A percentile compares a stretch with the other conserved stretches of the same genome.
Evolutionary conservation across 2,888 invertebrate species (phyloP).

Genomic region (Andrena minutula): DNA sequence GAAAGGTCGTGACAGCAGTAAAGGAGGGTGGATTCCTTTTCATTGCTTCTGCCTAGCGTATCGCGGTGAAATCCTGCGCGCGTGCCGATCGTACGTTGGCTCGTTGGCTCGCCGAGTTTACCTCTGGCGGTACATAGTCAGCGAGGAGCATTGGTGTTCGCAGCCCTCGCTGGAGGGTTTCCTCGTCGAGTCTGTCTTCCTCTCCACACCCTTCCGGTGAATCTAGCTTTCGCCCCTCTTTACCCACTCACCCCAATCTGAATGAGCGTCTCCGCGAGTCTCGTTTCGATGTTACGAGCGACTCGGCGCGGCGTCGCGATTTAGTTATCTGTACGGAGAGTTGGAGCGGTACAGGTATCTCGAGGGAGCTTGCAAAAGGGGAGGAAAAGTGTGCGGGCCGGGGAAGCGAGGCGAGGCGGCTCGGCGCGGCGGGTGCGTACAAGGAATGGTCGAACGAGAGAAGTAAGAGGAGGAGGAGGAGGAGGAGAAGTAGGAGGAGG

Average conservation of each 20-base stretch:
- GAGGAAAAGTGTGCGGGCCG: not conserved
- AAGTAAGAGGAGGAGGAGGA: not conserved
- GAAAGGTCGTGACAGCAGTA: not conserved
- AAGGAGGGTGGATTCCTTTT: not conserved
- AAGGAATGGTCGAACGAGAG: slow-evolving; percentile 28
- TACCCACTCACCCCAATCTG: slow-evolving; percentile 34
- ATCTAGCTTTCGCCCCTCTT: slow-evolving; percentile 29
- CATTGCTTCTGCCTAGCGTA: not conserved
- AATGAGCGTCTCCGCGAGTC: slow-evolving; percentile 23
- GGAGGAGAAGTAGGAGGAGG: slow-evolving; percentile 23
- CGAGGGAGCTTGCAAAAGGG: slow-evolving; percentile 19
- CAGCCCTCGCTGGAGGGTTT: not conserved
- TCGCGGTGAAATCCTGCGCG: not conserved
- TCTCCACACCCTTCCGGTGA: slow-evolving; percentile 38
- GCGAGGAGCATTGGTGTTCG: slow-evolving; percentile 3
- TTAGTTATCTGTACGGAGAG: slow-evolving; percentile 71
- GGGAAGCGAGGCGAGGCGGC: not conserved
- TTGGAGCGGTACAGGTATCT: not conserved
- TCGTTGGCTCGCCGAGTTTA: not conserved
- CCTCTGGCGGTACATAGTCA: not conserved
- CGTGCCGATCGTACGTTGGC: not conserved
- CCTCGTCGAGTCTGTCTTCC: not conserved
- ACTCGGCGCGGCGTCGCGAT: slow-evolving; percentile 76
- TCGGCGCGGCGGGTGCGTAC: slow-evolving; percentile 35
- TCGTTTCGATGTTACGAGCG: slow-evolving; percentile 75